A percentile compares a stretch with the other conserved stretches of the same genome.
Evolutionary conservation across 1,140 invertebrate genomes (phyloP).

Genomic region (Coboldia fuscipes): DNA sequence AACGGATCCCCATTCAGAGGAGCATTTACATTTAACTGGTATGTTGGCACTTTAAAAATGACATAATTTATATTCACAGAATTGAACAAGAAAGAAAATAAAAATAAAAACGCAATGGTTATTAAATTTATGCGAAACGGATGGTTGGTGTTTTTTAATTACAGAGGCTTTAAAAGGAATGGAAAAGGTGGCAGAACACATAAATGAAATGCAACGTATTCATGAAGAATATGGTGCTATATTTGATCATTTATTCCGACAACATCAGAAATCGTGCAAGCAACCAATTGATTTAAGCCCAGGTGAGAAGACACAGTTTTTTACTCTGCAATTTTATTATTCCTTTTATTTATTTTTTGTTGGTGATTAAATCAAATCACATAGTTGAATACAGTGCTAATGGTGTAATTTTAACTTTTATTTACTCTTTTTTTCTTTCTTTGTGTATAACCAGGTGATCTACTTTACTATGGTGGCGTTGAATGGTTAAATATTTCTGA

Average conservation of each 20-base stretch:
- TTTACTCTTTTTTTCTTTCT: neutral
- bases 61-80: no score
- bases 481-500: conserved; percentile 95
- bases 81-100: no score
- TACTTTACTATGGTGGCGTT: conserved; percentile 91
- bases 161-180: conserved; percentile 83
- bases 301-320: conserved; percentile 23
- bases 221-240: conserved; percentile 98
- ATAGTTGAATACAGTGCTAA: neutral
- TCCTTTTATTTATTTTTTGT: neutral
- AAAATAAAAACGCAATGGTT: no score
- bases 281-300: conserved; percentile 87
- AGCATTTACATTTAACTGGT: conserved; percentile 83
- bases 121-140: no score
- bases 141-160: neutral
- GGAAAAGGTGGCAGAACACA: conserved; percentile 98
- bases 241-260: conserved; percentile 86
- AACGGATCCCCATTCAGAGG: conserved; percentile 76
- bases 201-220: conserved; percentile 99
- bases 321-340: neutral
- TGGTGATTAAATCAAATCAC: no score
- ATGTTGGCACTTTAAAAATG: conserved; percentile 12
- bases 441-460: conserved; percentile 40
- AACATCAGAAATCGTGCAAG: conserved; percentile 87
- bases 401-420: neutral